Base-by-base conservation (phyloP, 2,888 invertebrate species). In the Apamea sordens region DNA sequence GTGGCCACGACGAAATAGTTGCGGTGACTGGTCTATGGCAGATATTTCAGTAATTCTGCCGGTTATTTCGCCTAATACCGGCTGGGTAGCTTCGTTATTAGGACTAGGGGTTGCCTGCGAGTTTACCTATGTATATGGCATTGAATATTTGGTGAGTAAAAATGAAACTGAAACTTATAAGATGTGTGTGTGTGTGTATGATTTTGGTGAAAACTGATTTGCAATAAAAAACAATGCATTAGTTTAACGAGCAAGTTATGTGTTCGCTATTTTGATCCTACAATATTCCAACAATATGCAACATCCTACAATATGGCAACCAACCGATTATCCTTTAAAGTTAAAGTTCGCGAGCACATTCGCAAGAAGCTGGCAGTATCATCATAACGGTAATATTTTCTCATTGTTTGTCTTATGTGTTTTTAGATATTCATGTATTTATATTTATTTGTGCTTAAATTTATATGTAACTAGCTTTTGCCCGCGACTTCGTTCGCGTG, bases 31-130 rank as follows among this genome's bases (percentile, higher is more conserved):
- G 44, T 71, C 77, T 68, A 64, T 13, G 44, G 64, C 47, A 79
- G 87, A 84, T 81, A 86, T 86, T 86, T 76, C 73, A 86, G 73
- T 71, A 36, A 86, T 87, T 84, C 81, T 68, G n/a, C 44, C 65
- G 21, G 81, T 53, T 83, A 80, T 85, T 74, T 77, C 79, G 36
- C 24, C 69, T 86, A 73, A 78, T 78, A 73, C 74, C 65, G 5
- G 83, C 50, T 61, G 28, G 41, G 53, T 69, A 74, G 65, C 73
- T 83, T 68, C 41, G 79, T 76, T 85, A 79, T 71, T 67, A 44
- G 32, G 21, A 67, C 61, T 76, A 68, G 56, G 0, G 21, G n/a
- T 7, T 59, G 32, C 4, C n/a, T 41, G 36, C 18, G 15, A 63
- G 11, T 47, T 41, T 64, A 69, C 50, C 28, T 36, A 5, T 36